Evolutionary conservation across 2,888 invertebrate genomes (phyloP).

Genomic region (Pemphredon lugubris): DNA sequence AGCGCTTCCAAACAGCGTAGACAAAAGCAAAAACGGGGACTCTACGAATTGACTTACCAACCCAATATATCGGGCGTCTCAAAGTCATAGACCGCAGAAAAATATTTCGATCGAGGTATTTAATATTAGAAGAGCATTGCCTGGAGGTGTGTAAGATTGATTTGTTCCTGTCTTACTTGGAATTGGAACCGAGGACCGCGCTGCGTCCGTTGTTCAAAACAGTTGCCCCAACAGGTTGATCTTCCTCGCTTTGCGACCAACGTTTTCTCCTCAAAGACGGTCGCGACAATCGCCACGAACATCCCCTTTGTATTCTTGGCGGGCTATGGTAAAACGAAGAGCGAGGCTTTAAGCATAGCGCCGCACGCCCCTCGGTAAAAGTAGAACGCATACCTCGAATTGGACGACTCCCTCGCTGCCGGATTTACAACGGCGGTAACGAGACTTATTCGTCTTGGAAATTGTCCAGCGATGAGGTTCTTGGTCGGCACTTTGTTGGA

Average conservation of each 20-base stretch:
- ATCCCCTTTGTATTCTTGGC: constrained; percentile 85
- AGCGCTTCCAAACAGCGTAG: too few relatives aligned
- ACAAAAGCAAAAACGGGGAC: too few relatives aligned
- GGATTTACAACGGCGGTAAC: constrained; percentile 75
- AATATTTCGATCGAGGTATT: too few relatives aligned
- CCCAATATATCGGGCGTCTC: too few relatives aligned
- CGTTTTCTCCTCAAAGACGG: constrained; percentile 87
- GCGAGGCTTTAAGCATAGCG: neutral
- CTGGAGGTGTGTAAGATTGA: too few relatives aligned
- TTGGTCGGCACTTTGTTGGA: constrained; percentile 81
- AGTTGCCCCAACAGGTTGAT: constrained; percentile 78
- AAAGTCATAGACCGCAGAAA: too few relatives aligned
- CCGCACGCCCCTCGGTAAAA: too few relatives aligned
- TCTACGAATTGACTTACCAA: too few relatives aligned
- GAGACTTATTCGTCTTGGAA: constrained; percentile 75
- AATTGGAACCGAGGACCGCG: constrained; percentile 73
- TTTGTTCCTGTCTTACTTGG: constrained; percentile 67
- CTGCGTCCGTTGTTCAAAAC: constrained; percentile 80
- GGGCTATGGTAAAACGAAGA: constrained; percentile 62
- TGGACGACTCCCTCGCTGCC: constrained; percentile 72
- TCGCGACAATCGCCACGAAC: constrained; percentile 89
- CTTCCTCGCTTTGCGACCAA: constrained; percentile 81
- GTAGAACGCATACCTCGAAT: constrained; percentile 56
- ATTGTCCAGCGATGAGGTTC: constrained; percentile 76
- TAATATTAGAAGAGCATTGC: too few relatives aligned